Percentiles rank a stretch among this genome's conserved stretches.
Conservation (phyloP, 2,113 vertebrate genomes). For the Myotis yumanensis region DNA sequence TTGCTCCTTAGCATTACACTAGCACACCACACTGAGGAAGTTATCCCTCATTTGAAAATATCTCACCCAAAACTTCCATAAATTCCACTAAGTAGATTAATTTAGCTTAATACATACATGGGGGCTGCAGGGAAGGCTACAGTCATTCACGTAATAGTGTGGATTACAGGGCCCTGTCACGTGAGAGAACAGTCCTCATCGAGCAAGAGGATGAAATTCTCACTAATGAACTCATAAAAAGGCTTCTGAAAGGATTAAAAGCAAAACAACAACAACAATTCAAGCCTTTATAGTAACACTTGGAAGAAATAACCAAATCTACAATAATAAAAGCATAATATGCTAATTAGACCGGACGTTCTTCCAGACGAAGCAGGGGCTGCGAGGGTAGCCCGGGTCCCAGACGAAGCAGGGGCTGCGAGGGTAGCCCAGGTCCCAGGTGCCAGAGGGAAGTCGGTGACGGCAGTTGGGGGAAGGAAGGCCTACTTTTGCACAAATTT, state of each 20-base stretch:
- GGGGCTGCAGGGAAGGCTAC: background rate
- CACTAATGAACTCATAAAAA: background rate
- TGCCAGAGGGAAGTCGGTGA: no score
- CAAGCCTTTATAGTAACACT: background rate
- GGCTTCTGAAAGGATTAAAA: constrained; percentile 12
- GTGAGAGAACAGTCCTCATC: background rate
- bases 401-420: no score
- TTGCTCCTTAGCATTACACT: background rate
- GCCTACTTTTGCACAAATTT: no score
- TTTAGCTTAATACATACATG: background rate
- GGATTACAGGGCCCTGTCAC: background rate
- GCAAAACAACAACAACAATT: background rate
- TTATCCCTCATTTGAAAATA: background rate
- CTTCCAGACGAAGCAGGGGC: no score
- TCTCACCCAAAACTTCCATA: background rate
- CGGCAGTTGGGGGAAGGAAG: no score
- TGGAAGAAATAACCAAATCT: background rate
- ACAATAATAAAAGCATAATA: no score
- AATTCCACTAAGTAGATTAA: background rate
- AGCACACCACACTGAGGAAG: background rate
- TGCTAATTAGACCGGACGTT: no score
- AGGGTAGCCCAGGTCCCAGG: no score
- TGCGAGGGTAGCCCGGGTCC: no score
- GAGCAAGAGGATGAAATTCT: background rate
- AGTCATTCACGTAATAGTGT: background rate